Evolutionary conservation across 2,797 vertebrate genomes (phyloP).

Genomic region (Ctenopoma multispine): DNA sequence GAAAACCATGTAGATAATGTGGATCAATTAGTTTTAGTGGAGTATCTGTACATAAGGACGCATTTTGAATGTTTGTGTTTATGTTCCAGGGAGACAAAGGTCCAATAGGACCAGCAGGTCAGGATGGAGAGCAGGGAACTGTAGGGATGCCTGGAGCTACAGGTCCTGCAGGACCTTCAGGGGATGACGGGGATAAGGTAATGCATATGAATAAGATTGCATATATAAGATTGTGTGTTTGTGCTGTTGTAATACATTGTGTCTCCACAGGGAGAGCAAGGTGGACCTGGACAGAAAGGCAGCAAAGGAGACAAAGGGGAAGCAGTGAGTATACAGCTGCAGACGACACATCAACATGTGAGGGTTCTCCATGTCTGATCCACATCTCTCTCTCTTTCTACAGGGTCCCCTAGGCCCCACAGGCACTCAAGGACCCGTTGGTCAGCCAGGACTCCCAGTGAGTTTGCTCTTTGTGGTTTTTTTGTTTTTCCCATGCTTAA

Average conservation of each 20-base stretch:
- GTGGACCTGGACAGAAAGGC: constrained; percentile 95
- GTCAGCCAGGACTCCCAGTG: constrained; percentile 89
- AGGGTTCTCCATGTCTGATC: constrained; percentile 3
- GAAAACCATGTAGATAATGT: neutral
- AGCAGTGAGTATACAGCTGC: constrained; percentile 84
- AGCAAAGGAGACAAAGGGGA: constrained; percentile 99
- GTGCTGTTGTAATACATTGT: constrained; percentile 1
- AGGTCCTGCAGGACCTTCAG: constrained; percentile 91
- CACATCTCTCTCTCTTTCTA: constrained; percentile 33
- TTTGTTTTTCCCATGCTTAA: neutral
- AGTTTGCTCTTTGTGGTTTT: constrained; percentile 43
- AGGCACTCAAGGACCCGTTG: constrained; percentile 92
- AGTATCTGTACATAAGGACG: constrained; percentile 4
- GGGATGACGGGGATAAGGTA: constrained; percentile 98
- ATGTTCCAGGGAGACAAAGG: constrained; percentile 92
- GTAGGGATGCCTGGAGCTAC: constrained; percentile 90
- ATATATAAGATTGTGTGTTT: constrained; percentile 16
- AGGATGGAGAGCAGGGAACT: constrained; percentile 95
- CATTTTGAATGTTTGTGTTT: constrained; percentile 9
- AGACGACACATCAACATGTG: neutral
- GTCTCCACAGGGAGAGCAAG: constrained; percentile 92
- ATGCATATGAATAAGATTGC: no score
- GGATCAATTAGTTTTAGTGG: neutral
- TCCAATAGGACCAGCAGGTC: constrained; percentile 91
- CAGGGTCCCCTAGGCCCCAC: constrained; percentile 93